Percentiles rank a stretch among this genome's conserved stretches.
Evolutionary conservation across 2,888 invertebrate species (phyloP).

Genomic region (Watsonalla binaria): DNA sequence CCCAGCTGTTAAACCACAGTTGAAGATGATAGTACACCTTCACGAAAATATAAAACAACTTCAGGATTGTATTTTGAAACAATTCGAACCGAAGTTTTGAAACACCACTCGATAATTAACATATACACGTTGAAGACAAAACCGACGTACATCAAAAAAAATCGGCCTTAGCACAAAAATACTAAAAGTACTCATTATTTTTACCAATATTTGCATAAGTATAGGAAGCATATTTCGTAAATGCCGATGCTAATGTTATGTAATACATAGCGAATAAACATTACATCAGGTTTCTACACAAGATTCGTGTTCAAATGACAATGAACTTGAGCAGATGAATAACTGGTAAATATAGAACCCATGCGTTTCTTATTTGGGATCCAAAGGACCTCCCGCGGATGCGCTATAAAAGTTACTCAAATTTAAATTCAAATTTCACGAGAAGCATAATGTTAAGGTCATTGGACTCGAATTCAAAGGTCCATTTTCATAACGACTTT

Average conservation of each 20-base stretch:
- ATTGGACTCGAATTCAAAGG: no score
- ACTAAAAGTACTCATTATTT: slow-evolving; percentile 12
- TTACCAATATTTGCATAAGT: slow-evolving; percentile 7
- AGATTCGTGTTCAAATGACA: neutral
- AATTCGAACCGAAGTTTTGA: neutral
- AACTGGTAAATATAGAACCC: neutral
- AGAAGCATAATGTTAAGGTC: no score
- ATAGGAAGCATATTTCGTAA: slow-evolving; percentile 10
- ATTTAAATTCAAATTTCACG: no score
- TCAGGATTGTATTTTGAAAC: neutral
- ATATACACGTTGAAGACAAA: neutral
- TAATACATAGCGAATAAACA: neutral
- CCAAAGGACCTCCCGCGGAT: neutral
- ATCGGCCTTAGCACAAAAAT: slow-evolving; percentile 12
- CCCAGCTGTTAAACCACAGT: no score
- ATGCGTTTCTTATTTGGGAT: neutral
- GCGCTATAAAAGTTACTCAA: neutral
- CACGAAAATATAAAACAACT: no score
- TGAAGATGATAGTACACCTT: no score
- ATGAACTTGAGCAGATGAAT: neutral
- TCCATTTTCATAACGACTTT: no score
- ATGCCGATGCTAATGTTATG: slow-evolving; percentile 4
- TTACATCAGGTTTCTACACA: neutral
- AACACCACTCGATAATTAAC: neutral
- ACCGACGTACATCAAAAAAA: slow-evolving; percentile 2